Base-by-base conservation (phyloP, 2,113 vertebrate species). In the Gymnarchus niloticus region DNA sequence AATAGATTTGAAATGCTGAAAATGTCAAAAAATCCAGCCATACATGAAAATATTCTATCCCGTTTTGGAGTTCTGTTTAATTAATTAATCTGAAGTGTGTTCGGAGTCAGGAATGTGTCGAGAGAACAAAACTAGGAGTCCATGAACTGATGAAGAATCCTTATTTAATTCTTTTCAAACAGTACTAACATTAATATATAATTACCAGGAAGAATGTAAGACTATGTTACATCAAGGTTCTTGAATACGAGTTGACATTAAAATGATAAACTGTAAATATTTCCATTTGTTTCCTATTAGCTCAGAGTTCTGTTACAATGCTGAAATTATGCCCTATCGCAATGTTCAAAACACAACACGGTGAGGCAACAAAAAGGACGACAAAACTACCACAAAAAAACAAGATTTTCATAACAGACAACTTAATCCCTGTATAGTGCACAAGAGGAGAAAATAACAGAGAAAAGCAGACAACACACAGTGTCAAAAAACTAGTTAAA, bases 1-100 rank as follows among this genome's bases (percentile, higher is more conserved):
- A 95, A 94, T 93, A 92, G 92, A 90, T 90, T 85, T 78, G 87
- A 83, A 85, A 57, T 91, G 92, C 86, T 93, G 93, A 93, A 90
- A 93, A 94, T 93, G 93, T 94, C 94, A 95, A 95, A 88, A 94
- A 94, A 92, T 85, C 91, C 94, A 93, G 91, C 92, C 92, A 94
- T 91, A 95, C 94, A 94, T 94, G 93, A 94, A 93, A 93, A 92
- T 89, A 92, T 91, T 94, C 93, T 94, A 94, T 95, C 93, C 91
- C 89, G 91, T 93, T 91, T 92, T 87, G 87, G 86, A 89, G 86
- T 87, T 88, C 90, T 89, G 89, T 78, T 90, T 92, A 91, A 91
- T 92, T 92, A 91, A 90, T 91, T 92, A 92, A 82, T 92, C 93
- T 90, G 90, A 89, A 91, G 83, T 91, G 89, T 91, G 90, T 87